Percentiles rank a stretch among this genome's conserved stretches.
phyloP scores from a whole-genome alignment of 2,113 vertebrate genomes.

The Pedetes capensis region DNA sequence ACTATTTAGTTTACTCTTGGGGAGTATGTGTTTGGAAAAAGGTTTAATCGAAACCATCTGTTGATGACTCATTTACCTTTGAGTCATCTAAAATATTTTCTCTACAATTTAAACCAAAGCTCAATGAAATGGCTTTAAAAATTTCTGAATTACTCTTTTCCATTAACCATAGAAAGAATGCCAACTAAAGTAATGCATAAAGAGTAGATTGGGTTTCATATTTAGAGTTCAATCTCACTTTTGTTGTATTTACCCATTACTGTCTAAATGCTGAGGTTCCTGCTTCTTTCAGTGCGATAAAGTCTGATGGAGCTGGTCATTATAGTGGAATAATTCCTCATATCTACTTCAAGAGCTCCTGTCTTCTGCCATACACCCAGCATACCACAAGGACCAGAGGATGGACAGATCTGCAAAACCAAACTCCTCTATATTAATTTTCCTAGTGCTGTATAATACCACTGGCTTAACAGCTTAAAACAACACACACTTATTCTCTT shows the following conservation, averaged over 20 bases:
- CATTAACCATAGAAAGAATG: background rate
- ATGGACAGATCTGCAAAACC: background rate
- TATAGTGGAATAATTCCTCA: background rate
- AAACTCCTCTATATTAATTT: background rate
- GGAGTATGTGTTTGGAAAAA: constrained; percentile 37
- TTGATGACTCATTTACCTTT: constrained; percentile 37
- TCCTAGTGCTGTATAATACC: background rate
- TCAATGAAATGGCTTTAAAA: background rate
- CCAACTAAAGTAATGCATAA: background rate
- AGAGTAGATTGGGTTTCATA: background rate
- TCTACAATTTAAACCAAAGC: background rate
- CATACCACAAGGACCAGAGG: background rate
- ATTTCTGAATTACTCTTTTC: background rate
- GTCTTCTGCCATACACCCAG: background rate
- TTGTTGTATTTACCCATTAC: background rate
- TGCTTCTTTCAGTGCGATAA: background rate
- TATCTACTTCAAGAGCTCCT: background rate
- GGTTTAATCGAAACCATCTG: constrained; percentile 59
- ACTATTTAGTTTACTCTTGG: background rate
- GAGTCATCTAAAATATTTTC: constrained; percentile 23
- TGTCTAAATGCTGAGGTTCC: background rate
- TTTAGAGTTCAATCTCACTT: background rate
- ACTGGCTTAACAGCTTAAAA: background rate
- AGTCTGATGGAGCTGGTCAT: no score
- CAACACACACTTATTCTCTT: background rate